Percentiles rank a stretch among this genome's conserved stretches.
Evolutionary conservation across 2,113 vertebrate genomes (phyloP).

Genomic region (Dascyllus trimaculatus): DNA sequence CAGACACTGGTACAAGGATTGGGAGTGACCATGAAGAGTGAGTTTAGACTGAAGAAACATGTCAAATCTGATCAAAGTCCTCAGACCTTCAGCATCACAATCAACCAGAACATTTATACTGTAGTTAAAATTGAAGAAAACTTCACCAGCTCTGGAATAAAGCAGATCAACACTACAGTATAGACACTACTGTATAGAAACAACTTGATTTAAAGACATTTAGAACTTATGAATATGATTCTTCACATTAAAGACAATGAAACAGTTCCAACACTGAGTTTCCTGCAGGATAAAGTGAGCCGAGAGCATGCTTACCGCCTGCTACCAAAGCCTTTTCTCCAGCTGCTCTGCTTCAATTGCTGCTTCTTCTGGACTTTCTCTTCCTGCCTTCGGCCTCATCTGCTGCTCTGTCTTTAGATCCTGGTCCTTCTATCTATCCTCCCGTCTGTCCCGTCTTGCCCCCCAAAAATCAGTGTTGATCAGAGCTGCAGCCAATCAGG

Average conservation of each 20-base stretch:
- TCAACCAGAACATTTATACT: too few species aligned
- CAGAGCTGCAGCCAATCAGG: slow-evolving; percentile 74
- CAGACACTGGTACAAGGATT: slow-evolving; percentile 90
- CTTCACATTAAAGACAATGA: too few species aligned
- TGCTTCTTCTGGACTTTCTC: neutral
- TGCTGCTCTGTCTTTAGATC: slow-evolving; percentile 16
- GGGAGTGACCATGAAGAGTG: slow-evolving; percentile 79
- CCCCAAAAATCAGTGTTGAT: slow-evolving; percentile 75
- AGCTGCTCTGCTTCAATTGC: neutral
- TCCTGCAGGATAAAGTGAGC: neutral
- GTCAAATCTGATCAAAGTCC: too few species aligned
- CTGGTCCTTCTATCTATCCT: slow-evolving; percentile 65
- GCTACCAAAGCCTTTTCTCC: slow-evolving; percentile 51
- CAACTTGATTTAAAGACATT: too few species aligned
- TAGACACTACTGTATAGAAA: too few species aligned
- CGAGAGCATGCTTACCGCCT: slow-evolving; percentile 44
- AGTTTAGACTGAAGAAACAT: too few species aligned
- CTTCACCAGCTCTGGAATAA: too few species aligned
- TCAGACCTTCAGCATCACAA: too few species aligned
- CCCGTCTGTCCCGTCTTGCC: slow-evolving; percentile 4
- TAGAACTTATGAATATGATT: too few species aligned
- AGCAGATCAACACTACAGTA: too few species aligned
- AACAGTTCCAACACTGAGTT: too few species aligned
- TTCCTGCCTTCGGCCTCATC: neutral
- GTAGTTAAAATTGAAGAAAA: too few species aligned